Evolutionary conservation across 1,140 invertebrate species (phyloP), one percentile per base, ranked within the genome.

Genomic region (Camponotus pennsylvanicus): DNA sequence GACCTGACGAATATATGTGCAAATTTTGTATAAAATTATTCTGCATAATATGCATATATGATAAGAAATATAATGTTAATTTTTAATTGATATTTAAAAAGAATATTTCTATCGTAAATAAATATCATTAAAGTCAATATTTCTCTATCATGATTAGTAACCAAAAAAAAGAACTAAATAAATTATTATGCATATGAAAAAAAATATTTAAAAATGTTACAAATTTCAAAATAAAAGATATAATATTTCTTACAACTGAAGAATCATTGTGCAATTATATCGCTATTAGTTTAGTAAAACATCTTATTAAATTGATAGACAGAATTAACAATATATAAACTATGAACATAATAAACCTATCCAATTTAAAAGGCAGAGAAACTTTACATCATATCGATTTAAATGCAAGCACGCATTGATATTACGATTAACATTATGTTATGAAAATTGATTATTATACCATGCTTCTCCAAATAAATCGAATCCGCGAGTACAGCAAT

Each of bases 321-420:
- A 49, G 15, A 70, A 21, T 4, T 18, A 59, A 13, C 55, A 59
- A 42, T 8, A 37, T 3, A 18, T 59, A 40, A 13, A 40, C 3
- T 32, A n/a, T 55, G 34, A 5, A 40, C 57, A n/a, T n/a, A 55
- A 55, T 55, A 59, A 15, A 18, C 2, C 7, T 40, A 42, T 61
- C 2, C 37, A n/a, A 77, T 64, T 63, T 34, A 32, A 11, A 64
- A 49, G 8, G 0, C 18, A 9, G 21, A 9, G 5, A 45, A 55
- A n/a, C 8, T 79, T 66, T 21, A 40, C 13, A 67, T 79, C 15
- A 69, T 70, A 70, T 57, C 64, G 34, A 57, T 79, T 40, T n/a
- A 55, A 34, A 1, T 40, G 45, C 45, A 55, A 42, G 34, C 21
- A 7, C 6, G 13, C 49, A 40, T 80, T 27, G 8, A 9, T 40